Base-by-base conservation (phyloP, 92 coral and sea anemone genomes). In the Epizoanthus scotinus region DNA sequence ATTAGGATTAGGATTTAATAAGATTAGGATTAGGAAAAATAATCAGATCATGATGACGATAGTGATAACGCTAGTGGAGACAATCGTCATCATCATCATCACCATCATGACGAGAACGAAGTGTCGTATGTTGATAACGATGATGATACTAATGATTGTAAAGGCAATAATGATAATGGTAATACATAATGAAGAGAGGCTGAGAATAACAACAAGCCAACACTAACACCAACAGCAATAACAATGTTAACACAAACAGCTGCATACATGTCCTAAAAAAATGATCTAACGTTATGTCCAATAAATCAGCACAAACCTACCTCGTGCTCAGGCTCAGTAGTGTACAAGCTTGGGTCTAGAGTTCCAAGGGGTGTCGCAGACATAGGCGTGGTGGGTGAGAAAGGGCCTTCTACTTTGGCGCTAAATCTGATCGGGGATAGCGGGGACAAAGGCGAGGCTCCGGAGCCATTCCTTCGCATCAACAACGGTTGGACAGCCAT, bases 321-420 rank as follows among this genome's bases (percentile, higher is more conserved):
- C 86, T 79, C 93, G 21, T 36, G 36, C 36, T 68, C 84, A 0
- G 88, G 82, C 17, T 73, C 87, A 56, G 83, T 86, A 27, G 89
- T 77, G 75, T 92, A 89, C 15, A 89, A 55, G 65, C 87, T 83
- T 19, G 97, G 93, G 66, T 91, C 95, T 67, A 91, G 88, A 61
- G 81, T 83, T 0, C 95, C 95, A 26, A 91, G 85, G 24, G 87
- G 90, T 15, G 85, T 87, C 27, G 85, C 83, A 61, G 86, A 80
- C 67, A 86, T 50, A 22, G 92, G 89, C 47, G 94, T 85, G 34
- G 84, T 73, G 10, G 94, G 91, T 12, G 91, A 66, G 40, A 84
- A 70, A 19, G 80, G 89, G 8, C 70, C 40, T 44, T 78, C 70
- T 18, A 53, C 78, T 55, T 7, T 21, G 38, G 53, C 40, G 15